A percentile compares a stretch with the other conserved stretches of the same genome.
Evolutionary conservation across 37 sponge, comb jelly and placozoan species (phyloP).

Genomic region (Dysidea cf. avara): DNA sequence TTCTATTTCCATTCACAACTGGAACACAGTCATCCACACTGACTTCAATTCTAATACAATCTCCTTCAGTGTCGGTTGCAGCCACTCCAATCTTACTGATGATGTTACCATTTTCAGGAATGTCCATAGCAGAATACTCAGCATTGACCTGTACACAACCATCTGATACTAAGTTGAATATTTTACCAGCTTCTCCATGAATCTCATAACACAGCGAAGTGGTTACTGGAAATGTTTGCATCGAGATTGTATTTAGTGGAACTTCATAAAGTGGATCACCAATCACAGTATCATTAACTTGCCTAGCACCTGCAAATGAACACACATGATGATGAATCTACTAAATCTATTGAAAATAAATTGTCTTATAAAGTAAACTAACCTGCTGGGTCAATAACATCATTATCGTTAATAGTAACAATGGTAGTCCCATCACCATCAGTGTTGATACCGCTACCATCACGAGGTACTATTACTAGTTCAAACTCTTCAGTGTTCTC

Average conservation of each 20-base stretch:
- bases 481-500: slow-evolving; percentile 29
- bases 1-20: background rate
- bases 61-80: slow-evolving; percentile 3
- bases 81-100: slow-evolving; percentile 18
- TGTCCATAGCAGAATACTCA: slow-evolving; percentile 18
- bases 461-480: background rate
- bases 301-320: background rate
- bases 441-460: background rate
- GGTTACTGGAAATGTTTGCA: background rate
- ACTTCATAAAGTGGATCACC: slow-evolving; percentile 37
- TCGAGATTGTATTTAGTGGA: background rate
- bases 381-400: too few relatives aligned
- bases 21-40: background rate
- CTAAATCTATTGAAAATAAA: background rate
- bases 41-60: background rate
- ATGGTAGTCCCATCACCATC: background rate
- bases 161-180: slow-evolving; percentile 51
- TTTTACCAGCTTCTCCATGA: slow-evolving; percentile 15
- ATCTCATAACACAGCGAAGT: slow-evolving; percentile 54
- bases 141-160: slow-evolving; percentile 43
- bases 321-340: too few relatives aligned
- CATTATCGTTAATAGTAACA: slow-evolving; percentile 24
- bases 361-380: background rate
- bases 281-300: background rate
- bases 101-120: slow-evolving; percentile 10